A percentile compares a stretch with the other conserved stretches of the same genome.
These are phyloP conservation scores for Lamellibrachia satsuma DNA, from an alignment of 2,888 invertebrate species.

Conservation along the genomic window DNA sequence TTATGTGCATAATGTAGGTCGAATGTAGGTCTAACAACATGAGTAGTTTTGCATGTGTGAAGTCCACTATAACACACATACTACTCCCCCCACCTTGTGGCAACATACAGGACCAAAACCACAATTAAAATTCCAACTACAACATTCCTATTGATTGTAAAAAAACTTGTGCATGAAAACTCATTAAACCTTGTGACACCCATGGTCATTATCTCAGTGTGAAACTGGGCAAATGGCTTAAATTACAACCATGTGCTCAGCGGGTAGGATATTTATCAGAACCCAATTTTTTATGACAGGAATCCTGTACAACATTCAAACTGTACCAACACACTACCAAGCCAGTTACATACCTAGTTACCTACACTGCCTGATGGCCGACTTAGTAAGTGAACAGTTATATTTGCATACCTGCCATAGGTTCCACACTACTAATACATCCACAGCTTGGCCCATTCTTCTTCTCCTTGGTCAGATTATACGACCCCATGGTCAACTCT, in stretches of 20 bases:
- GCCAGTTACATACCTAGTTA: neutral
- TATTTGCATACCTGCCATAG: neutral
- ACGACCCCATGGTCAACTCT: slow-evolving; percentile 6
- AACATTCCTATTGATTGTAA: neutral
- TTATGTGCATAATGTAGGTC: no score
- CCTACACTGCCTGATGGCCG: neutral
- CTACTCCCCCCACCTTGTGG: no score
- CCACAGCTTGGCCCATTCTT: neutral
- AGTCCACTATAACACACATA: no score
- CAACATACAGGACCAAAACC: no score
- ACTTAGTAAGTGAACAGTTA: neutral
- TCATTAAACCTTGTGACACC: neutral
- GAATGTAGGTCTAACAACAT: no score
- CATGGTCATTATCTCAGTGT: neutral
- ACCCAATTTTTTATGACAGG: neutral
- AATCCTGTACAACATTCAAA: neutral
- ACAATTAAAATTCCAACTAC: no score
- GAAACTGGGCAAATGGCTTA: neutral
- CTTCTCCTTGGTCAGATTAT: neutral
- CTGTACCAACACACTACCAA: neutral
- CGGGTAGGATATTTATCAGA: neutral
- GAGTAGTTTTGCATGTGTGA: no score
- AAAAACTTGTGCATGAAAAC: neutral
- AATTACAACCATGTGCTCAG: neutral
- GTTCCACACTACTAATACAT: neutral